Base-by-base conservation (phyloP, 2,888 invertebrate species). In the Augiades crinisus region DNA sequence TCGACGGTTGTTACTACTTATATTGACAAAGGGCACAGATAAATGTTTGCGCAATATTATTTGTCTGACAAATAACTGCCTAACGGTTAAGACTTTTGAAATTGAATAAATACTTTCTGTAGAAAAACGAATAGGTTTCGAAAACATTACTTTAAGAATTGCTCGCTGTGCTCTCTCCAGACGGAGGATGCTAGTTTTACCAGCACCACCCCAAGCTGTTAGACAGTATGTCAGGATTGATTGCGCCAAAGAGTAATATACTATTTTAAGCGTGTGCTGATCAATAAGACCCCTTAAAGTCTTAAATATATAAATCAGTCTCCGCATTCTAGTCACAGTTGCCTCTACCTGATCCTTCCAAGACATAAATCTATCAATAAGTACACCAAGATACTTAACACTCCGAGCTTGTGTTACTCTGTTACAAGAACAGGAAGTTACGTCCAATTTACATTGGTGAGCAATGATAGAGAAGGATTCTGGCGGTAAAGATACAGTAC, bases 251-350 rank as follows among this genome's bases (percentile, higher is more conserved):
- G 55, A 33, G 4, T 19, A 19, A 43, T 50, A 57, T 0, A 55
- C 22, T 10, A 17, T 30, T n/a, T 31, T 49, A 6, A 57, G 16
- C 6, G 50, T 19, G 3, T 6, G 0, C 3, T 19, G 6, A 6
- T 24, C 30, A 4, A 36, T 38, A 8, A 53, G 10, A 14, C 41
- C 38, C 10, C 53, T 16, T 43, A 41, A 14, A 46, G 50, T 56
- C 54, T 58, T 40, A 37, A 56, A 55, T 33, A 56, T 52, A 53
- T 37, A 57, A 17, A 34, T 44, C n/a, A 53, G 21, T 47, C 45
- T 53, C 22, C 56, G 34, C 17, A 41, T 3, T 17, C 41, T 40
- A 12, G 10, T 5, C 2, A 17, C 12, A 17, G 16, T 16, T 17
- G 1, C 3, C 7, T 24, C 40, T 5, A 40, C 19, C n/a, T 40